phyloP scores from a whole-genome alignment of 2,797 vertebrate species.

The Pseudochirops corinnae region DNA sequence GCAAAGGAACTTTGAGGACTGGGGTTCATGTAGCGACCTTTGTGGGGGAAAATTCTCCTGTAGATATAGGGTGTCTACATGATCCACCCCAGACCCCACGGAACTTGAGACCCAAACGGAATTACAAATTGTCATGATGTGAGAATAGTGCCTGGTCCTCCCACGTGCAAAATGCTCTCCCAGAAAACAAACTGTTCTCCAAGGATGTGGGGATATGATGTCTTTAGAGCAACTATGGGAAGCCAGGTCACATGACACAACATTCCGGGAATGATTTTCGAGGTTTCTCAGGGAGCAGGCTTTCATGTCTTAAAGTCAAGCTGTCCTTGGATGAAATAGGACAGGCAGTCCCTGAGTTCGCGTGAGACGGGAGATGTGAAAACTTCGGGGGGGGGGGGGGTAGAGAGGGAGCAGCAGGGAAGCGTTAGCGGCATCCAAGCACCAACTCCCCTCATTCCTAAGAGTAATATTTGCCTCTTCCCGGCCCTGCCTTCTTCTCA shows the following conservation, averaged over 20 bases:
- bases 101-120: background rate
- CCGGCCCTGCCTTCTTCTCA: background rate
- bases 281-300: slow-evolving; percentile 26
- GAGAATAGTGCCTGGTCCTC: background rate
- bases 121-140: background rate
- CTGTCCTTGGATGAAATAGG: background rate
- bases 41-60: background rate
- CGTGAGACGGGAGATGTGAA: background rate
- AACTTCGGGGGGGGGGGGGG: rapidly evolving
- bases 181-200: background rate
- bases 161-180: background rate
- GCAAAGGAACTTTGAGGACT: background rate
- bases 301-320: background rate
- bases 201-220: background rate
- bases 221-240: background rate
- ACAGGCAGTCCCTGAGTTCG: background rate
- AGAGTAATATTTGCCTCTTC: background rate
- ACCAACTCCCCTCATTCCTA: background rate
- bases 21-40: background rate
- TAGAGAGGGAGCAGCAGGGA: background rate
- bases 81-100: background rate
- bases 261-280: background rate
- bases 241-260: background rate
- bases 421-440: background rate
- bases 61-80: background rate